Percentiles rank a stretch among this genome's conserved stretches.
phyloP scores from a whole-genome alignment of 2,888 invertebrate species.

The Rhagonycha lutea region DNA sequence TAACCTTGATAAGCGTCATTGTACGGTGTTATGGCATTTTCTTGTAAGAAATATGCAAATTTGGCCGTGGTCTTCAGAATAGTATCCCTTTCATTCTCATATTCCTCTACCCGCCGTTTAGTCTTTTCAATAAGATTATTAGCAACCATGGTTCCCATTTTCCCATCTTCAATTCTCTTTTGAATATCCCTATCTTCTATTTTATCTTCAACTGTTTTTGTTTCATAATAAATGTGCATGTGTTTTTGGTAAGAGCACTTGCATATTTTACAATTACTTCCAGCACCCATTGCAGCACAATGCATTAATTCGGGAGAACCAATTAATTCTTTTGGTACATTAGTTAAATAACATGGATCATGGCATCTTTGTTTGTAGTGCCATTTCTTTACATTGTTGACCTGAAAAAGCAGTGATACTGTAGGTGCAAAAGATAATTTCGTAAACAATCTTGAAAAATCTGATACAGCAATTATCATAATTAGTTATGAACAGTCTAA shows the following conservation, averaged over 20 bases:
- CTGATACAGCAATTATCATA: too few species aligned
- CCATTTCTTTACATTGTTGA: neutral
- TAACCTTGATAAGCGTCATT: conserved; percentile 43
- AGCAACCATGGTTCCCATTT: neutral
- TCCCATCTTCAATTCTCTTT: too few species aligned
- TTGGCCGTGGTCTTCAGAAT: conserved; percentile 39
- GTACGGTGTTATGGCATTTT: conserved; percentile 42
- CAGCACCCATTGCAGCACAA: conserved; percentile 43
- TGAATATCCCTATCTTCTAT: neutral
- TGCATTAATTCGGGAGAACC: conserved; percentile 43
- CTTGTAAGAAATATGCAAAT: conserved; percentile 42
- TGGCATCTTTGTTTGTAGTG: conserved; percentile 34
- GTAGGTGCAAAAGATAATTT: neutral
- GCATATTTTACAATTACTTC: conserved; percentile 41
- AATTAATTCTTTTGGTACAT: conserved; percentile 45
- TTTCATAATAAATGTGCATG: neutral
- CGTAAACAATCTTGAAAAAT: neutral
- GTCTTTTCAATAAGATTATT: neutral
- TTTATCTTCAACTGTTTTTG: neutral
- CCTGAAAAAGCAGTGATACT: neutral
- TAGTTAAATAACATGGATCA: conserved; percentile 41
- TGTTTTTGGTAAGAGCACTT: conserved; percentile 38
- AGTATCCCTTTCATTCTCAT: conserved; percentile 34
- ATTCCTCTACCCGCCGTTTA: neutral
- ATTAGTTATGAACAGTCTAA: too few species aligned